Percentiles rank a stretch among this genome's conserved stretches.
phyloP scores from a whole-genome alignment of 2,113 vertebrate genomes.

The Crotalus tigris region DNA sequence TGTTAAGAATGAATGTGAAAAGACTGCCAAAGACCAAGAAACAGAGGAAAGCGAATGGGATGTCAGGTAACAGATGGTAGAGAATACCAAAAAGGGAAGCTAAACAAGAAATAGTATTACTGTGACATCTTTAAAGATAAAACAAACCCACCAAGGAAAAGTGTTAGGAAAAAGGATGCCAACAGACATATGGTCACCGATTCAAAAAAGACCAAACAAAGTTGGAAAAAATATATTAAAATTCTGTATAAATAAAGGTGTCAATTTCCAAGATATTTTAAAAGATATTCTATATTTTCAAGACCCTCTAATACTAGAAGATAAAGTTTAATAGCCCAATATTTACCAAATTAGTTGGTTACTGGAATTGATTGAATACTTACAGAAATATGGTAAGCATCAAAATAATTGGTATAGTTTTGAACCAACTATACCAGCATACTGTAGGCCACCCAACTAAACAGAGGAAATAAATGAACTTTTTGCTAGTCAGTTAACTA shows the following conservation, averaged over 20 bases:
- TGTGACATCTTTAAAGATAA: neutral
- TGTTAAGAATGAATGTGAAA: neutral
- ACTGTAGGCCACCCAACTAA: too few species aligned
- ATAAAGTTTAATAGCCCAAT: too few species aligned
- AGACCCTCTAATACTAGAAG: too few species aligned
- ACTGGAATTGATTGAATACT: too few species aligned
- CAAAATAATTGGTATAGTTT: too few species aligned
- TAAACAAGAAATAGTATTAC: neutral
- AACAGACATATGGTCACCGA: neutral
- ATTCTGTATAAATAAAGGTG: neutral
- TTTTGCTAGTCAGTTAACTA: too few species aligned
- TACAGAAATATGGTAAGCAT: too few species aligned
- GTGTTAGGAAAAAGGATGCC: neutral
- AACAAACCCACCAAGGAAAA: neutral
- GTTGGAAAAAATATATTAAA: neutral
- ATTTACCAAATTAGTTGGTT: too few species aligned
- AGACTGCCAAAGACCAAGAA: neutral
- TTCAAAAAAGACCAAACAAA: neutral
- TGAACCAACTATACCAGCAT: too few species aligned
- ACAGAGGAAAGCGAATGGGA: neutral
- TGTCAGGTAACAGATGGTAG: neutral
- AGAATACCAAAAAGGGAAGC: neutral
- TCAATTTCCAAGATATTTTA: too few species aligned
- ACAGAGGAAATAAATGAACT: too few species aligned
- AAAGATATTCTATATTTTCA: too few species aligned